Evolutionary conservation across 2,113 vertebrate species (phyloP), one percentile per base, ranked within the genome.

Genomic region (Oreochromis spilurus): DNA sequence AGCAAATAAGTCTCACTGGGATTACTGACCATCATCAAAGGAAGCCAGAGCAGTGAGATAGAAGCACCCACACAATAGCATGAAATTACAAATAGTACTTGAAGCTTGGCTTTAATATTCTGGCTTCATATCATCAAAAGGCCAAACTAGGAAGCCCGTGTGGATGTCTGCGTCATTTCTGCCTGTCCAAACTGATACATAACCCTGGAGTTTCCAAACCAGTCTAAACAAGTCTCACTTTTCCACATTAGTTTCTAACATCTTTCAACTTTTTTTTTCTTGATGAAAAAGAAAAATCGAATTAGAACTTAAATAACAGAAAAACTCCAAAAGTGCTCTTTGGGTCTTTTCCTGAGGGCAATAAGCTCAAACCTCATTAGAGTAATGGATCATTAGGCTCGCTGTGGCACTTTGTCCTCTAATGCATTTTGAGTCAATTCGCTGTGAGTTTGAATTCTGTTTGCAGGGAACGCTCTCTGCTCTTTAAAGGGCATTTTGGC

Each of bases 401-500:
- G n/a, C 16, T 6, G 67, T 54, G 7, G 58, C 54, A 45, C 45
- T 84, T 83, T 81, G 62, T 81, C 54, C 78, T 87, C 62, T 85
- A 26, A 89, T 81, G 85, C 79, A 29, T 79, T 88, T 84, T 62
- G 24, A 85, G 36, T 60, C 19, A 36, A 40, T 81, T 48, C 2
- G 6, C n/a, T 31, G 34, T 65, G 79, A 60, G 54, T 88, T 52
- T 85, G 60, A 81, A 65, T 45, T 82, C 31, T 40, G 75, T 9
- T 54, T 6, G 19, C 82, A 58, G 38, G 72, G 43, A 90, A 36
- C 8, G 12, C 53, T 84, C 55, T 21, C 62, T 65, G 87, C 83
- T 86, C 81, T 87, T 90, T 83, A 89, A 93, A 91, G 83, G 80
- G 26, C 86, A 77, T 85, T 89, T 83, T 88, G 80, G 65, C 83